A percentile compares a stretch with the other conserved stretches of the same genome.
Conservation (phyloP, 2,113 vertebrate species). For the Taxidea taxus region DNA sequence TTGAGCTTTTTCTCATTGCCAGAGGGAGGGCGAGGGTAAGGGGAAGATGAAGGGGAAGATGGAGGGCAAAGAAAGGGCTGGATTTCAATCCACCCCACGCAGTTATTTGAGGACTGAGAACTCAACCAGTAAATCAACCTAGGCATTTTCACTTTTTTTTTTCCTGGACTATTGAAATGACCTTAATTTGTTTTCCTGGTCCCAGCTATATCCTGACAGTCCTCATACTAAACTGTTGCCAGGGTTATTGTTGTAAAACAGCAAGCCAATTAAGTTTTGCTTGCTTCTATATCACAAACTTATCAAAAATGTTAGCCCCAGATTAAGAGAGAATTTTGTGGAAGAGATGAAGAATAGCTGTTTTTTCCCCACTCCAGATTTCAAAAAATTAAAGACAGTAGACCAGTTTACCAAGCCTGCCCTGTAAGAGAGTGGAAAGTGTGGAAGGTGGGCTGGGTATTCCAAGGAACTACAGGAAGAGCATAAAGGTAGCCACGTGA, state of each 20-base stretch:
- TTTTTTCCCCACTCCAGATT: not conserved
- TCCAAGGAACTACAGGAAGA: not conserved
- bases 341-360: not conserved
- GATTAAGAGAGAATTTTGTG: not conserved
- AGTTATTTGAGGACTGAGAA: not conserved
- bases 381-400: not conserved
- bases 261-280: not conserved
- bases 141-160: not conserved
- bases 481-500: not conserved
- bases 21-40: not conserved
- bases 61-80: not conserved
- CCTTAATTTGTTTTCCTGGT: not conserved
- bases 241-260: not conserved
- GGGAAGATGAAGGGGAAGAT: not conserved
- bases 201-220: not conserved
- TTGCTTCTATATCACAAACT: not conserved
- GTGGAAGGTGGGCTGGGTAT: fast-evolving
- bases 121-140: not conserved
- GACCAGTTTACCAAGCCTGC: not conserved
- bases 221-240: not conserved
- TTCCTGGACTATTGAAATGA: not conserved
- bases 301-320: not conserved
- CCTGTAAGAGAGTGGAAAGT: not conserved
- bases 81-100: not conserved
- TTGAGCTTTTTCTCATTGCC: not conserved